Evolutionary conservation across 2,888 invertebrate genomes (phyloP), one percentile per base, ranked within the genome.

Genomic region (Lottia gigantea): DNA sequence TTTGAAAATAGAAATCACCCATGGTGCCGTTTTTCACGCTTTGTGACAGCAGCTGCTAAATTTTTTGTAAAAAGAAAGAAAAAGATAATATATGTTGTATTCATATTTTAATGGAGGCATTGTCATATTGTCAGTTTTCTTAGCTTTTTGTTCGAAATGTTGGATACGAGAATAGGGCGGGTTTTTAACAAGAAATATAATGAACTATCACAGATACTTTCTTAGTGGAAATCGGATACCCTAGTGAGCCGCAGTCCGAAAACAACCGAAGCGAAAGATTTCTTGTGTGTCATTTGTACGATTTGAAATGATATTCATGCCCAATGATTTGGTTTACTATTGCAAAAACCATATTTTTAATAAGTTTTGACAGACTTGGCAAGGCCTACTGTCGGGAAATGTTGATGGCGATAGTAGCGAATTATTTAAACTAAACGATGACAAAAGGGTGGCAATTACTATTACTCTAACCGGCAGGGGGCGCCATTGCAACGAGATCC

Each of bases 221-320:
- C 19, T 11, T 23, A n/a, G 55, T 23, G 61, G 69, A 69, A 65
- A 69, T 55, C 26, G 46, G 65, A 69, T 47, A 69, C 69, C 64
- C 61, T 61, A 40, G 26, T 45, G 61, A 26, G 46, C 69, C 64
- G 61, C 65, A 40, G 26, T 45, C 65, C 47, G 46, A 65, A 64
- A 40, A 40, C 40, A 40, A 40, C 40, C 40, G 65, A 65, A 69
- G 49, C 47, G 64, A 15, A 49, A 61, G 55, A 25, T 40, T 55
- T 65, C 64, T 69, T 65, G 65, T 65, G 64, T 45, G 64, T 31
- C 46, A 25, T 16, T 69, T 64, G 46, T 47, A 61, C 55, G 65
- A 65, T 69, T 69, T 47, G 40, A 65, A 69, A 69, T 69, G 49
- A 69, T 69, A 69, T 69, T 69, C 69, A 69, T 65, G 64, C 64